Base-by-base conservation (phyloP, 1,140 invertebrate species). In the Aphaenogaster floridana region DNA sequence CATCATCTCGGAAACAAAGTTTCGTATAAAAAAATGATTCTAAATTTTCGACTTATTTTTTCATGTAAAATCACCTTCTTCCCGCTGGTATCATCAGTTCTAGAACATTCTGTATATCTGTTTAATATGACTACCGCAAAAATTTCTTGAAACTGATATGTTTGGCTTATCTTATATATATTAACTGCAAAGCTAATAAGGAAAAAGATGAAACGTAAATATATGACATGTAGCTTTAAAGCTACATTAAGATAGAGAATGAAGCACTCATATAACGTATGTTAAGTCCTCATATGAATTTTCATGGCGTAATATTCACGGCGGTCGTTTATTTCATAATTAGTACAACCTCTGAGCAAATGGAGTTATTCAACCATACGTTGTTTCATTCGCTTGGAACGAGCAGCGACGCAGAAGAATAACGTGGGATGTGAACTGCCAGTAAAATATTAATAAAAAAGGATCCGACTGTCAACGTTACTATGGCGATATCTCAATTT, bases 381-480 rank as follows among this genome's bases (percentile, higher is more conserved):
- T 64, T 63, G 74, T 68, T 77, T 42, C 76, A 72, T 78, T 89
- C 78, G 71, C 48, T 59, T 48, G 71, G 69, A 89, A 89, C 78
- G 77, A 61, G 72, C 76, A 77, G 57, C 71, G 69, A 89, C 76
- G 72, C 77, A 66, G 77, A 74, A 79, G 66, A 89, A 89, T 87
- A 90, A 90, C 61, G 69, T 9, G 71, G 13, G 21, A 42, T 7
- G 48, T 52, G 59, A 78, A 52, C 74, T 17, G n/a, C 48, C 52
- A 69, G 28, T 61, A 61, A 61, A 74, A 84, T 84, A 84, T 83
- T 83, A 48, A 48, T 68, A 69, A 71, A 81, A 74, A 72, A 74
- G 21, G 36, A 71, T 80, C n/a, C 63, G 42, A 59, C 54, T 45
- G n/a, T 36, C 61, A 48, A 81, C 5, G 54, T 72, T 54, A 28